Base-by-base conservation (phyloP, 1,140 invertebrate species). In the Drosophila persimilis region DNA sequence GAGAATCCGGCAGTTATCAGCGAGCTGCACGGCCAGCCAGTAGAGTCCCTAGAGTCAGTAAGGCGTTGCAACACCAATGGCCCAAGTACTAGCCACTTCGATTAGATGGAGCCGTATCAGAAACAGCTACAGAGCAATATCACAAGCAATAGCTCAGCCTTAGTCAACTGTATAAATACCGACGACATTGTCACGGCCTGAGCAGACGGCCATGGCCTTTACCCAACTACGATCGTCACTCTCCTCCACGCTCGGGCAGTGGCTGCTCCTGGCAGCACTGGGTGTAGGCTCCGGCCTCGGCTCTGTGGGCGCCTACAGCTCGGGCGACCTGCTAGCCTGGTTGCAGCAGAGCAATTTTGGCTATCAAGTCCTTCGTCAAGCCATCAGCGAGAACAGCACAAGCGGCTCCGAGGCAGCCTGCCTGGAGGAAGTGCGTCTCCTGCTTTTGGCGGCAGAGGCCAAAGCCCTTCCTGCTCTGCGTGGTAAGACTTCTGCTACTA, bases 311-410 rank as follows among this genome's bases (percentile, higher is more conserved):
- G 77, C 47, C 2, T 88, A 64, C 22, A 72, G 73, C n/a, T 58
- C 55, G 0, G 22, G 63, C 11, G 48, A 88, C 6, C 62, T 88
- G 52, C 57, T 88, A 2, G 63, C 41, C 8, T 88, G 84, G 84
- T 39, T 89, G 64, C 84, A 89, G 55, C 29, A 31, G 0, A 89
- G 79, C 43, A 88, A 89, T 35, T 62, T 88, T 22, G 83, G 84
- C 22, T 76, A 73, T 26, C 84, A 79, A 52, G 84, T 88, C 17
- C 58, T 88, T 2, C 65, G 76, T 22, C 71, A 83, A 53, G 74
- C 75, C 1, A 11, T 47, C 17, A 61, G 44, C 6, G 46, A 51
- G 9, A 72, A 41, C 22, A 35, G 41, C 7, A 17, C 43, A 6
- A 24, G 43, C 3, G 39, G 29, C 2, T 6, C 9, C 9, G 77